These are phyloP conservation scores for Fopius arisanus DNA, from an alignment of 1,140 invertebrate species.

Conservation along the genomic window DNA sequence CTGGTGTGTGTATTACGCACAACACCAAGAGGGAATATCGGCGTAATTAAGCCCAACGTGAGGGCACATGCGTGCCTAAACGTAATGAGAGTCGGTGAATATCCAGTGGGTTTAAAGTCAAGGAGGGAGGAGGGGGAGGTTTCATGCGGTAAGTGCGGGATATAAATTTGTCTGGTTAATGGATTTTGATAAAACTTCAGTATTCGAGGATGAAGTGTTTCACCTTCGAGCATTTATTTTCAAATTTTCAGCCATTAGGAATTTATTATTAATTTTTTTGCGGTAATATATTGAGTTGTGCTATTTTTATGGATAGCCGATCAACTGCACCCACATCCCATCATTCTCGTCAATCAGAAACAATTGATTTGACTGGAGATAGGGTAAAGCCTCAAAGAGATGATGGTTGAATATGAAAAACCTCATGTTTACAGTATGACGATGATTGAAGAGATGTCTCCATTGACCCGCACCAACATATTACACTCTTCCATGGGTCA, in stretches of 20 bases:
- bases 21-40: neutral
- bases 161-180: constrained; percentile 7
- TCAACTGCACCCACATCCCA: neutral
- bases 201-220: neutral
- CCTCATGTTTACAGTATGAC: neutral
- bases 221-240: neutral
- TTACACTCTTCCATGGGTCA: neutral
- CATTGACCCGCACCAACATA: neutral
- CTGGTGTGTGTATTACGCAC: constrained; percentile 6
- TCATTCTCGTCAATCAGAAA: neutral
- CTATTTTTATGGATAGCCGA: too few relatives aligned
- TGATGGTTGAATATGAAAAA: neutral
- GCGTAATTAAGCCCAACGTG: constrained; percentile 2
- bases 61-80: constrained; percentile 10
- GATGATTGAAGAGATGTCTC: neutral
- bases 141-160: neutral
- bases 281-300: too few relatives aligned
- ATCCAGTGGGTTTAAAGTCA: neutral
- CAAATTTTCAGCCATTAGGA: neutral
- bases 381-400: neutral
- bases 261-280: too few relatives aligned
- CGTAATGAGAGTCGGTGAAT: constrained; percentile 6
- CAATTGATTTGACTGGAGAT: neutral
- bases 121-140: neutral
- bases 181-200: constrained; percentile 6